Evolutionary conservation across 2,797 vertebrate genomes (phyloP), one percentile per base, ranked within the genome.

Genomic region (Phrynocephalus forsythii): DNA sequence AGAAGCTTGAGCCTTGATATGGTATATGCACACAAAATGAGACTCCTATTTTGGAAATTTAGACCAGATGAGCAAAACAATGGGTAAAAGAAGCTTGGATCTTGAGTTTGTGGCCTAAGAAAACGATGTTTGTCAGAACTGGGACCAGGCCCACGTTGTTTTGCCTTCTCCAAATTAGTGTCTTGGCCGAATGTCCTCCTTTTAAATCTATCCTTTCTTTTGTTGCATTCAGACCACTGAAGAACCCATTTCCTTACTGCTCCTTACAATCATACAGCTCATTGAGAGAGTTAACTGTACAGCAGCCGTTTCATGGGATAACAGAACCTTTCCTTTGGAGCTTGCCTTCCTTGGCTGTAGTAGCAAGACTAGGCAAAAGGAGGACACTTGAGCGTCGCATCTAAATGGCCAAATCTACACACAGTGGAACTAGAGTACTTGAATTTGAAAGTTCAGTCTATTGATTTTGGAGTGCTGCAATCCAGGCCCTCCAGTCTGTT

Each of bases 61-160:
- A 38, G 67, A 68, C 26, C 63, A 56, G 76, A 38, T 79, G 52
- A 44, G 44, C 1, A 76, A 75, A 38, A 67, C 38, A 84, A 13
- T 48, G 26, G 28, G 52, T 8, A 63, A 66, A 44, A 30, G 38
- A 48, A 75, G 26, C 33, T 30, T 80, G 10, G n/a, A 66, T 20
- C 5, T 72, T 44, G 24, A 15, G 79, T 0, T 2, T 0, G 1
- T 10, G 33, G 3, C 0, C 13, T 0, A 3, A 6, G 0, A 0
- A 63, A 6, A 52, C 0, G 75, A 0, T 0, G 4, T 60, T 0
- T 56, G 63, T 63, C 8, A 79, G 78, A 85, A 5, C 5, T 66
- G 71, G 4, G 3, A 38, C 38, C n/a, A 52, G 86, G 0, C 79
- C 87, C 16, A 1, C 0, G 11, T 69, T 9, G 9, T 9, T 68